Percentiles rank a stretch among this genome's conserved stretches.
phyloP scores from a whole-genome alignment of 2,797 vertebrate genomes.

The Epinephelus awoara region DNA sequence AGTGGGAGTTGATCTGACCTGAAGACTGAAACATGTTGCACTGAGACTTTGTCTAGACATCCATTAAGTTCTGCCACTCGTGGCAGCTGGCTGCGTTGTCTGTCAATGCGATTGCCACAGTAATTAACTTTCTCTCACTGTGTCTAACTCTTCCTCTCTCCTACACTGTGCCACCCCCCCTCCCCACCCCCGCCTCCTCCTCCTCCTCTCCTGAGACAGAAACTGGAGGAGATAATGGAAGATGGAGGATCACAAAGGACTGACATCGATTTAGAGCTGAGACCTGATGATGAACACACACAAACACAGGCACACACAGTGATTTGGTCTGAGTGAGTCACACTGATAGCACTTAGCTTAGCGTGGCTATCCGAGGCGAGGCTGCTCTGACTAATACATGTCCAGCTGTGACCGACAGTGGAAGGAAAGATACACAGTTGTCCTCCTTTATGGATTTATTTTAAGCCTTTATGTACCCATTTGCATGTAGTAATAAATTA shows the following conservation, averaged over 20 bases:
- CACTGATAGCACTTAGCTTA: slow-evolving; percentile 26
- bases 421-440: neutral
- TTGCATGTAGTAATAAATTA: neutral
- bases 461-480: neutral
- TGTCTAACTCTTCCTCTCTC: neutral
- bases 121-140: slow-evolving; percentile 38
- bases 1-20: slow-evolving; percentile 2
- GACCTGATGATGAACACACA: slow-evolving; percentile 23
- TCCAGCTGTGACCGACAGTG: slow-evolving; percentile 10
- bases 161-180: neutral
- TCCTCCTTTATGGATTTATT: neutral
- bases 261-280: slow-evolving; percentile 30
- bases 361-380: neutral
- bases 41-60: slow-evolving; percentile 48
- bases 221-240: slow-evolving; percentile 50
- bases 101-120: slow-evolving; percentile 21
- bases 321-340: slow-evolving; percentile 39
- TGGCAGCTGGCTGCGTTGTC: neutral
- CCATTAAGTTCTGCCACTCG: slow-evolving; percentile 32
- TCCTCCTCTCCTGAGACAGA: slow-evolving; percentile 29
- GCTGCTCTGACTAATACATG: slow-evolving; percentile 4
- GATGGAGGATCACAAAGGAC: slow-evolving; percentile 28
- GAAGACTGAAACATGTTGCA: slow-evolving; percentile 18
- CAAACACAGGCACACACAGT: slow-evolving; percentile 14
- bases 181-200: neutral